Conservation (phyloP, 2,797 vertebrate genomes). For the Cuculus canorus region DNA sequence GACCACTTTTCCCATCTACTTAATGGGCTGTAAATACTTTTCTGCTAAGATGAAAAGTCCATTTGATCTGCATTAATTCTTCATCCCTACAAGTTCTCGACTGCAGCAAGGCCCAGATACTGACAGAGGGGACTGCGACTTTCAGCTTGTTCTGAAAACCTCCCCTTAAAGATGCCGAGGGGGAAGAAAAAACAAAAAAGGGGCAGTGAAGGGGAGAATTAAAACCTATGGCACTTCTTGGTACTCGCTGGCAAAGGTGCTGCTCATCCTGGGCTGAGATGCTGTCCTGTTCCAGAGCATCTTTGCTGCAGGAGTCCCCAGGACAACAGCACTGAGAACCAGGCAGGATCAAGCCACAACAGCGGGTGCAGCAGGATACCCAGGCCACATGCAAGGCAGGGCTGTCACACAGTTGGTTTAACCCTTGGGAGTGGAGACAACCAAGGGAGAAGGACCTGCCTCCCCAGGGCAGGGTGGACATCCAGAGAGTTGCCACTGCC, state of each 20-base stretch:
- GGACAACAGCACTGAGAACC: not conserved
- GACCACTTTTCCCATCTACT: slow-evolving; percentile 55
- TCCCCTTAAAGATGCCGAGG: not conserved
- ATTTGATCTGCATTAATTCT: slow-evolving; percentile 72
- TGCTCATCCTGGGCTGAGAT: not conserved
- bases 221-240: not conserved
- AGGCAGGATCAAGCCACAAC: not conserved
- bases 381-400: not conserved
- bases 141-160: slow-evolving; percentile 31
- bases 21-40: slow-evolving; percentile 69
- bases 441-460: not conserved
- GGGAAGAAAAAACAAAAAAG: not conserved
- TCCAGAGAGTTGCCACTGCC: not conserved
- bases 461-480: too few relatives aligned
- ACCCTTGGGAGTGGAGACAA: not conserved
- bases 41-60: slow-evolving; percentile 69
- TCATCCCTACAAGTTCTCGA: slow-evolving; percentile 32
- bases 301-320: not conserved
- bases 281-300: not conserved
- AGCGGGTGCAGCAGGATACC: not conserved
- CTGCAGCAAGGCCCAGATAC: not conserved
- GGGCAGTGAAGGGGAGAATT: not conserved
- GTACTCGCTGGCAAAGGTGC: not conserved
- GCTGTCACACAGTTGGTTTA: not conserved
- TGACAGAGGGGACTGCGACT: slow-evolving; percentile 7